phyloP scores from a whole-genome alignment of 2,888 invertebrate genomes.

The Hedya salicella region DNA sequence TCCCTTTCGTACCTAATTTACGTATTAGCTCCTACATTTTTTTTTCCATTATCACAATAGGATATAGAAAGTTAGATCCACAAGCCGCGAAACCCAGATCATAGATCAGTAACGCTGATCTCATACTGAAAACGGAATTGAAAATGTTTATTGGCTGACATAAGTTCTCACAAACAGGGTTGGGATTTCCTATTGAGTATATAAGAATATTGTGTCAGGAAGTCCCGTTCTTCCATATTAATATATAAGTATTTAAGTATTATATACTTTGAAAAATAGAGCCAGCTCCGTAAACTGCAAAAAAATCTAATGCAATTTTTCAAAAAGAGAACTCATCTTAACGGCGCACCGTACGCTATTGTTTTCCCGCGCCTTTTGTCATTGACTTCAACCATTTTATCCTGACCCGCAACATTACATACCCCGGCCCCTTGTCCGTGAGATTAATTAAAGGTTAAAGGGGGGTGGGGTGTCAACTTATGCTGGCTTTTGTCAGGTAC shows the following conservation, averaged over 20 bases:
- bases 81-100: too few species aligned
- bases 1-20: too few species aligned
- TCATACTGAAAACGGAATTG: too few species aligned
- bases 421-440: slow-evolving; percentile 49
- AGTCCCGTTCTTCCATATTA: too few species aligned
- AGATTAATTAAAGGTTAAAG: slow-evolving; percentile 48
- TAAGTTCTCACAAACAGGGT: too few species aligned
- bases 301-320: slow-evolving; percentile 51
- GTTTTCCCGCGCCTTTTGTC: slow-evolving; percentile 71
- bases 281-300: slow-evolving; percentile 47
- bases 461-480: slow-evolving; percentile 50
- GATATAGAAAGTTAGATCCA: too few species aligned
- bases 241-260: background rate
- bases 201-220: too few species aligned
- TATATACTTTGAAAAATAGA: background rate
- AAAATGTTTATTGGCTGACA: too few species aligned
- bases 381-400: slow-evolving; percentile 54
- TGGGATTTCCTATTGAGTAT: too few species aligned
- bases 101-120: too few species aligned
- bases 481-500: slow-evolving; percentile 55
- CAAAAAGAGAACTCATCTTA: slow-evolving; percentile 59
- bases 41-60: too few species aligned
- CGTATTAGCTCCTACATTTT: too few species aligned
- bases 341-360: slow-evolving; percentile 58
- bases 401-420: slow-evolving; percentile 54